Conservation (phyloP, 2,888 invertebrate genomes). For the Agriopis marginaria region DNA sequence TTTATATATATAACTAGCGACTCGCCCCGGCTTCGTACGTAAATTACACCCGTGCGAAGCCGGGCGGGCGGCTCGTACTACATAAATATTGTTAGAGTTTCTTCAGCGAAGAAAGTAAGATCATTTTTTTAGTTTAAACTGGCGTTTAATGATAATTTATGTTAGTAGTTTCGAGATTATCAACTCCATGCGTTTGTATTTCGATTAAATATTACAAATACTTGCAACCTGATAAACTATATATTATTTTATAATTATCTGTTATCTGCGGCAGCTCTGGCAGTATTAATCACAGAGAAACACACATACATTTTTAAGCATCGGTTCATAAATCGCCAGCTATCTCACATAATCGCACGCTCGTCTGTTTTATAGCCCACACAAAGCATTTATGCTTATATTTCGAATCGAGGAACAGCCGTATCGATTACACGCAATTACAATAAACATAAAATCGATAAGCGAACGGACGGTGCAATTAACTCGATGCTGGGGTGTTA, state of each 20-base stretch:
- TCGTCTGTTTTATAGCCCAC: constrained; percentile 21
- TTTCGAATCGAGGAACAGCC: constrained; percentile 25
- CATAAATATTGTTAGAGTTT: too few species aligned
- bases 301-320: constrained; percentile 17
- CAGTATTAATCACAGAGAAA: constrained; percentile 22
- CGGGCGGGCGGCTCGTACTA: too few species aligned
- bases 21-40: too few species aligned
- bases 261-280: background rate
- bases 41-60: too few species aligned
- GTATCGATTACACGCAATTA: constrained; percentile 48
- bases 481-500: constrained; percentile 39
- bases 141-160: background rate
- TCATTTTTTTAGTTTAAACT: too few species aligned
- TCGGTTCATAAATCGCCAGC: constrained; percentile 17
- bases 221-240: background rate
- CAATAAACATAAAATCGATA: constrained; percentile 50
- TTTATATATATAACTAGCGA: too few species aligned
- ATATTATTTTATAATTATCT: constrained; percentile 6
- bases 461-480: constrained; percentile 53
- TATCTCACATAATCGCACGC: constrained; percentile 22
- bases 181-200: background rate
- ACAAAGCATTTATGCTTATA: constrained; percentile 29
- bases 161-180: background rate
- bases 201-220: constrained; percentile 2
- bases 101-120: too few species aligned